These are phyloP conservation scores for Cassiopea xamachana DNA, from an alignment of 30 jellyfish, hydroid and myxozoan species.

Conservation along the genomic window DNA sequence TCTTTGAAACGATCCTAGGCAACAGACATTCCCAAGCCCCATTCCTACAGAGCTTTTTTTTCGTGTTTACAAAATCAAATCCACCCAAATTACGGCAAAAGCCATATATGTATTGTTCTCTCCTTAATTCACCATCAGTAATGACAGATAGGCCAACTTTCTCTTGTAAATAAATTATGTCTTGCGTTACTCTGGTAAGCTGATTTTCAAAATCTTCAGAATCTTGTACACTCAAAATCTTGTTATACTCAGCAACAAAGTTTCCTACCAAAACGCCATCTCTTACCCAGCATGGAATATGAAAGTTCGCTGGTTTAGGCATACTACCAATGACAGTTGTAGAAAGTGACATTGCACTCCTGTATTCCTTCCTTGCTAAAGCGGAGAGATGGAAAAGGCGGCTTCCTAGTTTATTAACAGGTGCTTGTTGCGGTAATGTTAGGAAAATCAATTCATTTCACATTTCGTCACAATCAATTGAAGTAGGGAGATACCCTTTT, in stretches of 20 bases:
- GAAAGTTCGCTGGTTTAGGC: slow-evolving; percentile 78
- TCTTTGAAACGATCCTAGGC: slow-evolving; percentile 61
- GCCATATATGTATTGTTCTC: slow-evolving; percentile 67
- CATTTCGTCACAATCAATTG: too few relatives aligned
- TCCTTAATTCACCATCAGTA: slow-evolving; percentile 82
- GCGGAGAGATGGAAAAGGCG: not conserved
- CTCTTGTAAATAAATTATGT: slow-evolving; percentile 55
- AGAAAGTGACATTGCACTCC: slow-evolving; percentile 21
- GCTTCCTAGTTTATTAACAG: not conserved
- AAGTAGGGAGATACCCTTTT: too few relatives aligned
- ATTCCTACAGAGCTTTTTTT: slow-evolving; percentile 61
- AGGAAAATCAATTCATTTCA: too few relatives aligned
- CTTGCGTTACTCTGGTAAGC: slow-evolving; percentile 70
- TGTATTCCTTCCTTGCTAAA: not conserved
- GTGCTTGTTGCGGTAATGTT: not conserved
- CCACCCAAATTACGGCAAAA: slow-evolving; percentile 79
- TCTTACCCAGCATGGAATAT: slow-evolving; percentile 80
- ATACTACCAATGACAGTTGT: slow-evolving; percentile 89
- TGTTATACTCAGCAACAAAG: slow-evolving; percentile 62
- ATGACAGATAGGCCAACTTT: slow-evolving; percentile 53
- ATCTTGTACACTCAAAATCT: slow-evolving; percentile 10
- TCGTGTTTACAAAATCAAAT: slow-evolving; percentile 62
- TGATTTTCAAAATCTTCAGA: slow-evolving; percentile 50
- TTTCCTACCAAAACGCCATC: slow-evolving; percentile 66
- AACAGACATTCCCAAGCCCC: slow-evolving; percentile 78